A percentile compares a stretch with the other conserved stretches of the same genome.
Conservation (phyloP, 2,797 vertebrate genomes). For the Gobio occitaniae region DNA sequence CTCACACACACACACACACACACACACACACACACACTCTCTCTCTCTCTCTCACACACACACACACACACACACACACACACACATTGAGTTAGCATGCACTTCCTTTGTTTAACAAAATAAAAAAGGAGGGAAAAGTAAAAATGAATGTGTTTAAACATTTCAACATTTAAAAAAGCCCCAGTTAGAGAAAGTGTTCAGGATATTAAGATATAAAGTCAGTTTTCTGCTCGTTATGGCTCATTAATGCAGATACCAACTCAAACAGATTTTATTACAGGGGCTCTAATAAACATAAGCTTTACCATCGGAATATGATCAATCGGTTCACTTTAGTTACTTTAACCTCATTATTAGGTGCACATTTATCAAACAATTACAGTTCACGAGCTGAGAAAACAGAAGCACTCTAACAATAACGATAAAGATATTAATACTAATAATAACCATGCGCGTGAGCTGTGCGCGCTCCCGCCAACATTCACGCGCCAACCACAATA, state of each 20-base stretch:
- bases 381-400: background rate
- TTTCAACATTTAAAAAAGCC: background rate
- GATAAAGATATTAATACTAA: accelerated
- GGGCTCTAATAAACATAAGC: background rate
- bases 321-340: background rate
- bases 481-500: background rate
- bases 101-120: background rate
- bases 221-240: no score
- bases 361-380: background rate
- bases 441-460: background rate
- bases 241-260: background rate
- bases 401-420: background rate
- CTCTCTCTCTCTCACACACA: no score
- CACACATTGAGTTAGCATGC: background rate
- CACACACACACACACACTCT: no score
- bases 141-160: conserved; percentile 64
- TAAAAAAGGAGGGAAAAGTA: background rate
- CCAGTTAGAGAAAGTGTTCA: background rate
- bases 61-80: no score
- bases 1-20: no score
- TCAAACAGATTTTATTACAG: background rate
- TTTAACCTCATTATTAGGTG: background rate
- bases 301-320: no score
- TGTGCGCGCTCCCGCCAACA: background rate
- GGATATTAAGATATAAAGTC: no score